Base-by-base conservation (phyloP, 2,888 invertebrate species). In the Polydrusus tereticollis region DNA sequence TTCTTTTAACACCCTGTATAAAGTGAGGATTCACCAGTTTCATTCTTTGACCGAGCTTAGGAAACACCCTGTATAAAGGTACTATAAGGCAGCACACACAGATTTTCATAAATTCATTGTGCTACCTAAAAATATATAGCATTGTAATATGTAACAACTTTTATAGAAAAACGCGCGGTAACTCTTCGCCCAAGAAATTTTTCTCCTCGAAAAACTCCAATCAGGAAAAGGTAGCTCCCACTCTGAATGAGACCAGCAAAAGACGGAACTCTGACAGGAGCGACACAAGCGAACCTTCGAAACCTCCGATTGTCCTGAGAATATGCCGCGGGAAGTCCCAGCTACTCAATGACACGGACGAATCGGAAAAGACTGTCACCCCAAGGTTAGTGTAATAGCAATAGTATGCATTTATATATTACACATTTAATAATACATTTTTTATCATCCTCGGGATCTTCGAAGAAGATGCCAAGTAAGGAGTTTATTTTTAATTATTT, bases 241-340 rank as follows among this genome's bases (percentile, higher is more conserved):
- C 59, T 16, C 16, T 57, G 18, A 69, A 60, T 14, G 33, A 36
- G n/a, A n/a, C 43, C 7, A 33, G 18, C 16, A 74, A 69, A 58
- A 52, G 72, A 41, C 43, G 74, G 57, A 65, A 69, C 58, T 69
- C 65, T 20, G 74, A 72, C 47, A 52, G 62, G 36, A 72, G 72
- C 26, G 66, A 75, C 23, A 67, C 67, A n/a, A 76, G 73, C 41
- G 73, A 74, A 55, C 77, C 80, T 36, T 75, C 81, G 57, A 85
- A 85, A 77, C 94, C 95, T 50, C 95, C 95, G 21, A 96, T 96
- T 81, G 95, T 95, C 65, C 87, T 96, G 76, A 89, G 95, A 86
- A 96, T 96, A 88, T 95, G 94, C 77, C 93, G 95, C 86, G 92
- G 90, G 12, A 90, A 90, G 69, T 87, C 88, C 10, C 86, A 87